Evolutionary conservation across 2,797 vertebrate genomes (phyloP).

Genomic region (Pseudopleuronectes americanus): DNA sequence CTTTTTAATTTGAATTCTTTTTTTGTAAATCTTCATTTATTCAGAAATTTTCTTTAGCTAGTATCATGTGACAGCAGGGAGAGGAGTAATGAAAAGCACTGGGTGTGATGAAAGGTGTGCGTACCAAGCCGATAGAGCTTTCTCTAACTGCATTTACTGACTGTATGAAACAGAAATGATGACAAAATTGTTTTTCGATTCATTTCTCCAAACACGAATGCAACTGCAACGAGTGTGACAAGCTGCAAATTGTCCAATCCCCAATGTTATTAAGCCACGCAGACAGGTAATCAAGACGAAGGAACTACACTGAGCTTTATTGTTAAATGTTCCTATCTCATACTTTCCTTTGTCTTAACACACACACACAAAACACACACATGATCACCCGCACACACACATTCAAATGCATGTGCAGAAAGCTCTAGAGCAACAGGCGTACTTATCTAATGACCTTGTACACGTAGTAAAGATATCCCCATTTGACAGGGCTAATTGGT

Average conservation of each 20-base stretch:
- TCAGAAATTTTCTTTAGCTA: no score
- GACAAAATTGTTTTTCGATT: slow-evolving; percentile 54
- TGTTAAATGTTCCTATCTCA: slow-evolving; percentile 46
- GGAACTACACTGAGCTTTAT: slow-evolving; percentile 28
- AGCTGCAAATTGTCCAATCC: slow-evolving; percentile 60
- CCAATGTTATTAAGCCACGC: slow-evolving; percentile 57
- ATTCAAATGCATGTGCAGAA: slow-evolving; percentile 10
- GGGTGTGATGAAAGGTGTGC: slow-evolving; percentile 1
- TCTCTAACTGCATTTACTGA: slow-evolving; percentile 32
- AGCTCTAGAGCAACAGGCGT: slow-evolving; percentile 29
- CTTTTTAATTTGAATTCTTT: no score
- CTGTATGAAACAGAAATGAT: slow-evolving; percentile 41
- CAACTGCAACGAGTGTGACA: slow-evolving; percentile 51
- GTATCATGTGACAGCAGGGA: no score
- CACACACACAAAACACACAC: neutral
- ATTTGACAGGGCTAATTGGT: slow-evolving; percentile 82
- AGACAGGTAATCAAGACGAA: slow-evolving; percentile 62
- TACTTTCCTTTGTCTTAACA: slow-evolving; percentile 35
- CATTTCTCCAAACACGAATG: slow-evolving; percentile 52
- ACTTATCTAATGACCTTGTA: slow-evolving; percentile 75
- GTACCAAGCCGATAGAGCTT: neutral
- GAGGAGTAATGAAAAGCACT: no score
- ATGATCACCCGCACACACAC: slow-evolving; percentile 26
- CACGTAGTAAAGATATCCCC: slow-evolving; percentile 72
- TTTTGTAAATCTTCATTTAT: no score